phyloP scores from a whole-genome alignment of 2,113 vertebrate genomes.

The Trichomycterus rosablanca region DNA sequence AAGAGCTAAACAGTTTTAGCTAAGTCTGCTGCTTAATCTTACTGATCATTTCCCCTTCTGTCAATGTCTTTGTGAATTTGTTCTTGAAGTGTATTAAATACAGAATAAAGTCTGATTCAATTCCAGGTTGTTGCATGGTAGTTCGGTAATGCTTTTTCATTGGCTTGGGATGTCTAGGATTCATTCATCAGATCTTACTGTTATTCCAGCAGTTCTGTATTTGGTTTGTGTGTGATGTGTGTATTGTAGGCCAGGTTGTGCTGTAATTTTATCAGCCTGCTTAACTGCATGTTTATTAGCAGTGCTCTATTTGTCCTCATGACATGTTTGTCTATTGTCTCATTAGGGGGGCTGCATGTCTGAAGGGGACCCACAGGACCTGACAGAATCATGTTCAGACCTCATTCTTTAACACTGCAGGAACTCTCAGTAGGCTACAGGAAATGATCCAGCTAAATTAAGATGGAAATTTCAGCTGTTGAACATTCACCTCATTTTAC shows the following conservation, averaged over 20 bases:
- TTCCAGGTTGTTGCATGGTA: no score
- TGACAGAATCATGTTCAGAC: neutral
- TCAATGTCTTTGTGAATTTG: no score
- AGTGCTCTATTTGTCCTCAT: constrained; percentile 14
- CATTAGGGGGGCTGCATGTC: neutral
- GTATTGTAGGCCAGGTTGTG: constrained; percentile 22
- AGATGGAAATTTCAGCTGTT: neutral
- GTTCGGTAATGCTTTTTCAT: neutral
- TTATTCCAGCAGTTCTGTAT: neutral
- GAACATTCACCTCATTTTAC: neutral
- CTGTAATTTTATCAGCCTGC: constrained; percentile 19
- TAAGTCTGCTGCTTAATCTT: no score
- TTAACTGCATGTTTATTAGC: constrained; percentile 10
- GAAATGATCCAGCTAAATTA: neutral
- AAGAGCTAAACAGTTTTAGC: no score
- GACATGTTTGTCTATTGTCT: neutral
- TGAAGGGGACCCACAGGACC: neutral
- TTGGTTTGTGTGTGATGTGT: constrained; percentile 1
- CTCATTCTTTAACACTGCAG: neutral
- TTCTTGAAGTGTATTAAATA: no score
- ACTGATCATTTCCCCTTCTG: no score
- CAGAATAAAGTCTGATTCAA: no score
- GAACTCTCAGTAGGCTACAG: neutral
- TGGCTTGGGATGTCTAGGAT: neutral
- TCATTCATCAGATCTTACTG: constrained; percentile 1